These are phyloP conservation scores for Tyrophagus putrescentiae DNA, from an alignment of 1,140 invertebrate genomes.

Conservation along the genomic window DNA sequence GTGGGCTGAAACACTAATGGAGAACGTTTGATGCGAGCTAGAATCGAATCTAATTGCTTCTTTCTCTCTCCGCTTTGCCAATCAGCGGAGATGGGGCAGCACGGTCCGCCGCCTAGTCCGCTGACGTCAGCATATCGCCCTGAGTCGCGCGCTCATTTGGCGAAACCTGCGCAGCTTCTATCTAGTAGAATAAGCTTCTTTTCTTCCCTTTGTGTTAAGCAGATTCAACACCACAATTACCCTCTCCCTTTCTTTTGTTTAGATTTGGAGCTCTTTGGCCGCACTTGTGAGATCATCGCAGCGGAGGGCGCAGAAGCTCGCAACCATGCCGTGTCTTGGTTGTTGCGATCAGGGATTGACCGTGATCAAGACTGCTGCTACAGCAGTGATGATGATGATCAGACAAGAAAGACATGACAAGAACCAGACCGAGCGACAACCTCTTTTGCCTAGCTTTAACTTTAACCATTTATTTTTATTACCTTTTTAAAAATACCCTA, in stretches of 20 bases:
- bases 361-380: constrained; percentile 1
- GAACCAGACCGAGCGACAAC: too few relatives aligned
- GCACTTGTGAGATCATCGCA: constrained; percentile 76
- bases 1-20: constrained; percentile 54
- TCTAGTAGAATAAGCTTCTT: constrained; percentile 65
- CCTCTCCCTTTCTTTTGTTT: constrained; percentile 34
- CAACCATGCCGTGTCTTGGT: constrained; percentile 71
- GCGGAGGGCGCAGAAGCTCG: constrained; percentile 78
- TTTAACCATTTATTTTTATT: too few relatives aligned
- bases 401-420: too few relatives aligned
- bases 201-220: constrained; percentile 19
- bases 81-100: constrained; percentile 20
- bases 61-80: too few relatives aligned
- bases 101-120: constrained; percentile 37
- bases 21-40: constrained; percentile 46
- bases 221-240: constrained; percentile 22
- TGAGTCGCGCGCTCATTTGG: constrained; percentile 80
- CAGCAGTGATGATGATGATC: neutral
- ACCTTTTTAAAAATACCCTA: neutral
- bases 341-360: constrained; percentile 7
- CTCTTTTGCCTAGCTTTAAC: too few relatives aligned
- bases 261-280: constrained; percentile 70
- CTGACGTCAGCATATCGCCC: constrained; percentile 96
- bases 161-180: constrained; percentile 90
- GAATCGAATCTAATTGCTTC: constrained; percentile 12